Percentiles rank a stretch among this genome's conserved stretches.
Evolutionary conservation across 1,140 invertebrate genomes (phyloP).

Genomic region (Trichonephila clavata): DNA sequence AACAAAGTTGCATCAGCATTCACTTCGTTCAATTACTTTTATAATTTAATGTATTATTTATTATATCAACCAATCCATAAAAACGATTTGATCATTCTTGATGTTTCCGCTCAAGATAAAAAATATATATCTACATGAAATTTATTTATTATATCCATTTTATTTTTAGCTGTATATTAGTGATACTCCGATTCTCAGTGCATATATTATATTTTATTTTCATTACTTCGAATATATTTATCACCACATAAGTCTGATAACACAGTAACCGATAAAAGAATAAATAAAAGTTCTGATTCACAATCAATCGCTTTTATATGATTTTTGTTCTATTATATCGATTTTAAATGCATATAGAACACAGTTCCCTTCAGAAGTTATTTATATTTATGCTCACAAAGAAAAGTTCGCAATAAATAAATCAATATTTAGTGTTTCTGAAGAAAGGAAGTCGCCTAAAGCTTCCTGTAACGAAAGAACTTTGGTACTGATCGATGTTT

Average conservation of each 20-base stretch:
- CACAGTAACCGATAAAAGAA: background rate
- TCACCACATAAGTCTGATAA: background rate
- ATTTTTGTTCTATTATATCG: conserved; percentile 14
- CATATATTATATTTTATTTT: background rate
- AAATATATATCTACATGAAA: too few relatives aligned
- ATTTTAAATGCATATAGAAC: conserved; percentile 38
- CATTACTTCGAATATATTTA: background rate
- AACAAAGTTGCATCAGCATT: too few relatives aligned
- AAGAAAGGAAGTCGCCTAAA: conserved; percentile 57
- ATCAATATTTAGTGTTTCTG: conserved; percentile 64
- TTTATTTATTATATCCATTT: too few relatives aligned
- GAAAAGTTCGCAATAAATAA: conserved; percentile 69
- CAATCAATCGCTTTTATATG: conserved; percentile 3
- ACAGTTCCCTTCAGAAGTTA: background rate
- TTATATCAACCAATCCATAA: too few relatives aligned
- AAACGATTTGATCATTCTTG: too few relatives aligned
- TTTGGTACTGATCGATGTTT: conserved; percentile 57
- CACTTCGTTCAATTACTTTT: too few relatives aligned
- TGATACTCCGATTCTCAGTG: background rate
- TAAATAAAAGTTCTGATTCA: background rate
- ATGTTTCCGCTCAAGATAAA: too few relatives aligned
- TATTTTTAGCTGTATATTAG: background rate
- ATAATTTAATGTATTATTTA: too few relatives aligned
- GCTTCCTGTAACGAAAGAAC: conserved; percentile 57
- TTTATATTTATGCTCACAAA: conserved; percentile 70